Evolutionary conservation across 2,113 vertebrate genomes (phyloP), one percentile per base, ranked within the genome.

Genomic region (Pangasianodon hypophthalmus): DNA sequence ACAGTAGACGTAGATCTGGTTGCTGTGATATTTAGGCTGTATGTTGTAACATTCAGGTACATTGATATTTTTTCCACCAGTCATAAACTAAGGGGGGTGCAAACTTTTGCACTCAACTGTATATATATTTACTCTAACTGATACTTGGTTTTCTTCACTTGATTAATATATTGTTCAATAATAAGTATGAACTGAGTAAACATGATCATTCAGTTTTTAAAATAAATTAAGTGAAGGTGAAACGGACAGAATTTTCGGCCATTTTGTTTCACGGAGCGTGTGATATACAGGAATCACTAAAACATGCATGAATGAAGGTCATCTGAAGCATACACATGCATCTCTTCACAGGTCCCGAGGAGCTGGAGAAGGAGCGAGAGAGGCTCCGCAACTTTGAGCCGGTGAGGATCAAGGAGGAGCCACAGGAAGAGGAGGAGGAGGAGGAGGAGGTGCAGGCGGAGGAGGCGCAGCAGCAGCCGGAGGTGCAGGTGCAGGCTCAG

Each of bases 311-410:
- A 75, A 26, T 24, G n/a, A 26, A 86, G 73, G 81, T 48, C n/a
- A 71, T 14, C 48, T 69, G 71, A 44, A 87, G 10, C 52, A 54
- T 67, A 50, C 19, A 46, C 2, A 0, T n/a, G 16, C 60, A 37
- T 94, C 92, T 94, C 92, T 93, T 16, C 89, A 41, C 18, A 99
- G 98, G 97, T 93, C 95, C 96, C 81, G 98, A 98, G 94, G 98
- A 99, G 95, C 95, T 98, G 91, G 98, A 97, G 92, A 99, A 98
- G 94, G 98, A 99, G 93, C 97, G 96, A 89, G 97, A 98, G 91
- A 97, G 97, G 90, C 94, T 97, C 75, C 97, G 95, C 93, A 97
- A 96, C 87, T 96, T 95, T 52, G 97, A 97, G 93, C 96, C 92
- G 86, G 93, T 97, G 90, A 96, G 96, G 90, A 95, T 99, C 84